Conservation (phyloP, 2,888 invertebrate species). For the Tinea pellionella region DNA sequence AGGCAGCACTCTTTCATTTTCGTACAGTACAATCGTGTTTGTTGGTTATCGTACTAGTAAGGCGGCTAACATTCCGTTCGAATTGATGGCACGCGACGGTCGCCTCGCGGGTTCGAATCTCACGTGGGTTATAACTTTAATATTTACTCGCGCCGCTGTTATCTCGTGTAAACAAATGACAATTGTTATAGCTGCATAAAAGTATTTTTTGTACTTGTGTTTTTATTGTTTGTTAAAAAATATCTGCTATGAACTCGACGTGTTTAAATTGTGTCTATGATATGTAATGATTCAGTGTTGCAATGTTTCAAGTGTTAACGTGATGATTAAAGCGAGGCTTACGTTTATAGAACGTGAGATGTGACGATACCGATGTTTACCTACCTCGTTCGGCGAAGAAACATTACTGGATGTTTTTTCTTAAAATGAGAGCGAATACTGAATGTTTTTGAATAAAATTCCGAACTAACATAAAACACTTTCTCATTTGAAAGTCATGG, state of each 20-base stretch:
- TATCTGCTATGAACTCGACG: not conserved
- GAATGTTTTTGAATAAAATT: not conserved
- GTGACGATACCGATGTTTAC: not conserved
- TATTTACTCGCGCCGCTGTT: constrained; percentile 1
- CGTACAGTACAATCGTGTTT: not conserved
- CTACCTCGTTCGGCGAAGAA: not conserved
- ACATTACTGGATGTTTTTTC: not conserved
- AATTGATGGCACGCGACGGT: not conserved
- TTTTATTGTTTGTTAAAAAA: not conserved
- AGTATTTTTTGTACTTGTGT: not conserved
- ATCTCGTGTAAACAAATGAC: not conserved
- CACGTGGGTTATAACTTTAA: not conserved
- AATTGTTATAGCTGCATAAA: constrained; percentile 4
- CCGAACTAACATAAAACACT: not conserved
- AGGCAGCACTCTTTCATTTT: not conserved
- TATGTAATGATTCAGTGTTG: not conserved
- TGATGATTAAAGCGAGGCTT: not conserved
- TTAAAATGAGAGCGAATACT: constrained; percentile 5
- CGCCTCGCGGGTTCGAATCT: not conserved
- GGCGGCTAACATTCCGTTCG: not conserved
- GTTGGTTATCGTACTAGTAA: not conserved
- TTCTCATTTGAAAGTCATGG: not conserved
- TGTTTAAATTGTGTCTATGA: not conserved
- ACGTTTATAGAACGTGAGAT: constrained; percentile 2
- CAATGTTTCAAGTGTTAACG: not conserved